These are phyloP conservation scores for Eublepharis macularius DNA, from an alignment of 2,113 vertebrate genomes.

Conservation along the genomic window DNA sequence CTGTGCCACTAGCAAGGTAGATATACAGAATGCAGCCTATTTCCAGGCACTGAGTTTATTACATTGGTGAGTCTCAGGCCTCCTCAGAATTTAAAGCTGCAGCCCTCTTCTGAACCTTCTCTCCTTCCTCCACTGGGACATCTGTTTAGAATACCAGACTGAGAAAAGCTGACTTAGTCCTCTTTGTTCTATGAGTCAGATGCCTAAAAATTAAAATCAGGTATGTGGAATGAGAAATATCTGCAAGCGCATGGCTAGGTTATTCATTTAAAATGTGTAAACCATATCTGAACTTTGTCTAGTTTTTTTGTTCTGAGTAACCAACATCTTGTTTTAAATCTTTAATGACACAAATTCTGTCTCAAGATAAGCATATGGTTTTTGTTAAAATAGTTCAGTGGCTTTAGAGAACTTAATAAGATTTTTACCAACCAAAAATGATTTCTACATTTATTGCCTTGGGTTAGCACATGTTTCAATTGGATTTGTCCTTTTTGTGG, in stretches of 20 bases:
- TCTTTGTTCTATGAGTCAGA: background rate
- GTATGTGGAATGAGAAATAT: background rate
- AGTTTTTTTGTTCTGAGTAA: background rate
- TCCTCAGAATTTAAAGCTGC: background rate
- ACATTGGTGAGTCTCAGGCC: background rate
- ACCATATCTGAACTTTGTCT: background rate
- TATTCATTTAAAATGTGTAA: background rate
- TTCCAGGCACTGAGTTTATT: no score
- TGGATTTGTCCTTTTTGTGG: background rate
- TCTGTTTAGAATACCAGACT: background rate
- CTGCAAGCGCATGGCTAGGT: background rate
- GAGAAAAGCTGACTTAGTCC: background rate
- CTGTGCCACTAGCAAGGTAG: no score
- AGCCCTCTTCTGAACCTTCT: background rate
- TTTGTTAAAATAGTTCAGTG: slow-evolving; percentile 13
- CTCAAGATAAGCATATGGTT: background rate
- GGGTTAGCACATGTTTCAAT: background rate
- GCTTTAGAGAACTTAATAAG: background rate
- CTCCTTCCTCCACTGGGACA: background rate
- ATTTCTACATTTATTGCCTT: slow-evolving; percentile 1
- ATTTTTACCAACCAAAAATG: background rate
- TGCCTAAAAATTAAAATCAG: background rate
- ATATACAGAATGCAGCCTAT: no score
- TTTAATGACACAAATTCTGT: background rate
- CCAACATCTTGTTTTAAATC: background rate